phyloP scores from a whole-genome alignment of 2,888 invertebrate species.

The Aricia artaxerxes region DNA sequence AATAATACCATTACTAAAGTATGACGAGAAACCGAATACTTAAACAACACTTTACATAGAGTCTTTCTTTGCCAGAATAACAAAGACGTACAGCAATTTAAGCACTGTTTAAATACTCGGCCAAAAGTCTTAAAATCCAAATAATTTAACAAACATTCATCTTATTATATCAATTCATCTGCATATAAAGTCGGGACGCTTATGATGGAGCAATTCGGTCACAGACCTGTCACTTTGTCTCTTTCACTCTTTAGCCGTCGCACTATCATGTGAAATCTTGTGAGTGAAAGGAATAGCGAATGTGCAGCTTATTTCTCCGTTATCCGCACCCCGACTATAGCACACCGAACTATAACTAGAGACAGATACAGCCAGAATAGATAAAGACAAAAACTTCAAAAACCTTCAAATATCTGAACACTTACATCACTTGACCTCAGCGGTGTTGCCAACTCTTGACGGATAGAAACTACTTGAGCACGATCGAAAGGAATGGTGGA shows the following conservation, averaged over 20 bases:
- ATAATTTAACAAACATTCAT: constrained; percentile 1
- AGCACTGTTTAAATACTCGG: not conserved
- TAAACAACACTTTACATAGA: not conserved
- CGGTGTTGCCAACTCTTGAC: constrained; percentile 39
- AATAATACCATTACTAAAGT: not conserved
- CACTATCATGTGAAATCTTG: too few species aligned
- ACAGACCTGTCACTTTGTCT: not conserved
- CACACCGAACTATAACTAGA: constrained; percentile 52
- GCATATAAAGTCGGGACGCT: not conserved
- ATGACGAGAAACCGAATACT: not conserved
- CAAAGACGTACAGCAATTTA: not conserved
- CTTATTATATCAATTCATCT: constrained; percentile 21
- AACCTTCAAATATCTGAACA: constrained; percentile 58
- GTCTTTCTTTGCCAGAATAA: not conserved
- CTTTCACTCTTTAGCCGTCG: not conserved
- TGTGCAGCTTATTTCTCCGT: not conserved
- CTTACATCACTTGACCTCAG: constrained; percentile 47
- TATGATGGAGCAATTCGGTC: not conserved
- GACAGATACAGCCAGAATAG: constrained; percentile 48
- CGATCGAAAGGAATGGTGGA: constrained; percentile 49
- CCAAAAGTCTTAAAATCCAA: not conserved
- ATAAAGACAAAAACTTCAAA: constrained; percentile 55
- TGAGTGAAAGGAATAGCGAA: too few species aligned
- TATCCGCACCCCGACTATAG: constrained; percentile 42
- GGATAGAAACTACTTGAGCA: constrained; percentile 52